Evolutionary conservation across 2,888 invertebrate species (phyloP).

Genomic region (Hecatera dysodea): DNA sequence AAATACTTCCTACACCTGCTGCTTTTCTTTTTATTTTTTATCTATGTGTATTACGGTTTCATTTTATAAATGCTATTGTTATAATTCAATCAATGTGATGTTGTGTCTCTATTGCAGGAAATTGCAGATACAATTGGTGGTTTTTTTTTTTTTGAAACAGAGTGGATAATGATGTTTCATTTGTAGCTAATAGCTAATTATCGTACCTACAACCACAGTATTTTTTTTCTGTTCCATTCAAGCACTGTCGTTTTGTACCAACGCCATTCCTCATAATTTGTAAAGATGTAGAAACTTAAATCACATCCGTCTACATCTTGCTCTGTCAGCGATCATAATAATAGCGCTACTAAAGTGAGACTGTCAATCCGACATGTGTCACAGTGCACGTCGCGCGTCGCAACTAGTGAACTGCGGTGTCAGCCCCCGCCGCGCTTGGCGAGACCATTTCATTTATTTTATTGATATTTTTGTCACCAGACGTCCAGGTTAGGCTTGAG

Average conservation of each 20-base stretch:
- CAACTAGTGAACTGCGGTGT: conserved; percentile 32
- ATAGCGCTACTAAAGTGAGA: background rate
- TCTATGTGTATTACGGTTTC: conserved; percentile 4
- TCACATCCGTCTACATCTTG: background rate
- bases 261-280: no score
- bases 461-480: conserved; percentile 77
- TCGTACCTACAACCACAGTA: no score
- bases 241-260: no score
- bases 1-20: conserved; percentile 48
- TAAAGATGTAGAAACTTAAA: conserved; percentile 1
- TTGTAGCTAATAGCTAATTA: no score
- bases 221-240: no score
- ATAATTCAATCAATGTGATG: background rate
- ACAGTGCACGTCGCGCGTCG: conserved; percentile 6
- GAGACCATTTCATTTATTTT: conserved; percentile 80
- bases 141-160: background rate
- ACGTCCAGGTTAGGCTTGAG: conserved; percentile 41
- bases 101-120: background rate
- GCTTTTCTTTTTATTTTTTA: conserved; percentile 24
- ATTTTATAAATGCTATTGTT: conserved; percentile 21
- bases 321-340: conserved; percentile 4
- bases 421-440: conserved; percentile 43
- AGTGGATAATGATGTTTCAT: background rate
- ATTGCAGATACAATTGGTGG: background rate
- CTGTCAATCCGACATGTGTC: conserved; percentile 46